Percentiles rank a stretch among this genome's conserved stretches.
Conservation (phyloP, 1,140 invertebrate genomes). For the Microplitis demolitor region DNA sequence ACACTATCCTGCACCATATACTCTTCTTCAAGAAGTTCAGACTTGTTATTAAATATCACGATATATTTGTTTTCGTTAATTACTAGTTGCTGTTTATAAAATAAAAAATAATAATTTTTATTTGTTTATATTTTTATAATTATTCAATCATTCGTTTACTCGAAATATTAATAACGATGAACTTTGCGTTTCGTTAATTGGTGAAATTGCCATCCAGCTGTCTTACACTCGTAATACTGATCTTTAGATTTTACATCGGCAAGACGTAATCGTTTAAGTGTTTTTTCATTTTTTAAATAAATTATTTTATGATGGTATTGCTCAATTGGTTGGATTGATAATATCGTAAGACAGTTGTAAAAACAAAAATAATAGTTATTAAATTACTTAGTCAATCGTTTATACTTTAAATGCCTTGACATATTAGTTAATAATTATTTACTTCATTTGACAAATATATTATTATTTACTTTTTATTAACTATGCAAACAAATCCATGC, state of each 20-base stretch:
- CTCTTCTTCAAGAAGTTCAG: background rate
- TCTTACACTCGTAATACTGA: background rate
- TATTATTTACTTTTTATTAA: no score
- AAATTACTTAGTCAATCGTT: no score
- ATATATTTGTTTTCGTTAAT: background rate
- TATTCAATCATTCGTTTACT: no score
- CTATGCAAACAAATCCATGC: no score
- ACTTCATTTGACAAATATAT: no score
- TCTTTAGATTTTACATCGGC: background rate
- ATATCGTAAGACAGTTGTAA: no score
- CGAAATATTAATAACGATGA: background rate
- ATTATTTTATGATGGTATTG: background rate
- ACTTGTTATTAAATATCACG: background rate
- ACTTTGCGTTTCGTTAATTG: slow-evolving; percentile 20
- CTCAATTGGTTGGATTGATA: no score
- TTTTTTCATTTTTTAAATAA: background rate
- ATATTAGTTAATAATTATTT: no score
- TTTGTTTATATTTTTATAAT: no score
- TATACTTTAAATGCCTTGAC: no score
- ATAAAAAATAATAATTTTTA: background rate
- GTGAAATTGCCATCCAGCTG: background rate
- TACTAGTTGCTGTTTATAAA: background rate
- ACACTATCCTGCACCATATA: background rate
- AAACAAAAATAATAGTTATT: no score
- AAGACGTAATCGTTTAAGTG: background rate